Percentiles rank a stretch among this genome's conserved stretches.
Evolutionary conservation across 2,888 invertebrate genomes (phyloP).

Genomic region (Aspidiotus destructor): DNA sequence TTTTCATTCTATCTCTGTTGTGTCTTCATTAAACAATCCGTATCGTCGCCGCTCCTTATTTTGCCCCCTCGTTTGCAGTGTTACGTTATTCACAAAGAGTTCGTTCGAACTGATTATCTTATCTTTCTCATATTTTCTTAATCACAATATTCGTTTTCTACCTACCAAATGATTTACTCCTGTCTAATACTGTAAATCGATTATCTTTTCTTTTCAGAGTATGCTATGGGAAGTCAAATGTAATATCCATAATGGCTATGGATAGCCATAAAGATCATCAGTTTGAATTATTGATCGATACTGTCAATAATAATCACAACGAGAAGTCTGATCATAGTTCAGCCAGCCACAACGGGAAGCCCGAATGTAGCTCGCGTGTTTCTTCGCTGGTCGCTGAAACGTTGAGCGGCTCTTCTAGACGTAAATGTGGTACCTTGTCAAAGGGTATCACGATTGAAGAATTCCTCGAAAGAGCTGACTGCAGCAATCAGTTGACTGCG

Average conservation of each 20-base stretch:
- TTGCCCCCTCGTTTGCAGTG: too few species aligned
- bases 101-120: too few species aligned
- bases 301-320: conserved; percentile 16
- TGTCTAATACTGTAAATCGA: too few species aligned
- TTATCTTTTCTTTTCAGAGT: conserved; percentile 15
- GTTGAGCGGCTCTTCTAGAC: conserved; percentile 15
- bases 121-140: too few species aligned
- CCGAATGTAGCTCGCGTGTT: conserved; percentile 9
- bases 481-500: not conserved
- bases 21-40: too few species aligned
- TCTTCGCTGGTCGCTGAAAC: not conserved
- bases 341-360: not conserved
- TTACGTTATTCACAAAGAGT: too few species aligned
- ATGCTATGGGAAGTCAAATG: conserved; percentile 25
- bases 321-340: not conserved
- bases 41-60: too few species aligned
- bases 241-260: conserved; percentile 28
- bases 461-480: conserved; percentile 1
- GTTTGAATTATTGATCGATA: conserved; percentile 19
- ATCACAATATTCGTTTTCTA: too few species aligned
- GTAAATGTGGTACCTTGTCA: conserved; percentile 11
- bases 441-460: conserved; percentile 19
- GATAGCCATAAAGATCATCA: conserved; percentile 29
- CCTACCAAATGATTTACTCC: too few species aligned
- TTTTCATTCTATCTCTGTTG: too few species aligned